Base-by-base conservation (phyloP, 2,888 invertebrate genomes). In the Rhimphoctona megacephalus region DNA sequence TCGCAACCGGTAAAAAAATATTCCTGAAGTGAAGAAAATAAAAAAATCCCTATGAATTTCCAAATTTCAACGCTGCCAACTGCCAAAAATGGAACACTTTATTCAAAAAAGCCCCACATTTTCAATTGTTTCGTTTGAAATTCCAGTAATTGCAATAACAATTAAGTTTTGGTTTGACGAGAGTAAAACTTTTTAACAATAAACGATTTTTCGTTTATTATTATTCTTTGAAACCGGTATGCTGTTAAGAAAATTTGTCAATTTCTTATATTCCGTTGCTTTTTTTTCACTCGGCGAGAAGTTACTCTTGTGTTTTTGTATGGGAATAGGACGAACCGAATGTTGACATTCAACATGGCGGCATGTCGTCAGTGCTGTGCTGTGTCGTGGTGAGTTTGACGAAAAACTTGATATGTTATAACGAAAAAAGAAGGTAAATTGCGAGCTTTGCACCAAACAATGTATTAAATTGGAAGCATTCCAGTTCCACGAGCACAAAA, bases 361-460 rank as follows among this genome's bases (percentile, higher is more conserved):
- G 97, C 97, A 97, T 97, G 97, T 97, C 97, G 97, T 97, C 97
- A 97, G 97, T 98, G 98, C 97, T 97, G 97, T 98, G 98, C 97
- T 97, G 97, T 97, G 97, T 97, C 97, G 97, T 97, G 98, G 97
- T 97, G 96, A 97, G 97, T 97, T 96, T 95, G 95, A 94, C 93
- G 93, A 94, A 93, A 94, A 86, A 89, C 90, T 85, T 87, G 85
- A 64, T 73, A 83, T 66, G 67, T 67, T 81, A 81, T 78, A 66
- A 67, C 52, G 33, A 43, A 79, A 70, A 70, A 79, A 52, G 22
- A 30, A 52, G 52, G 30, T 79, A 79, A 79, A 85, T 90, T 89
- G 88, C 88, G 89, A 91, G 90, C 89, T 91, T 91, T 89, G 85
- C 78, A 73, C 82, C 70, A 64, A 81, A 82, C 43, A 73, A 85